Conservation (phyloP, 2,797 vertebrate species). For the Otolemur crassicaudatus region DNA sequence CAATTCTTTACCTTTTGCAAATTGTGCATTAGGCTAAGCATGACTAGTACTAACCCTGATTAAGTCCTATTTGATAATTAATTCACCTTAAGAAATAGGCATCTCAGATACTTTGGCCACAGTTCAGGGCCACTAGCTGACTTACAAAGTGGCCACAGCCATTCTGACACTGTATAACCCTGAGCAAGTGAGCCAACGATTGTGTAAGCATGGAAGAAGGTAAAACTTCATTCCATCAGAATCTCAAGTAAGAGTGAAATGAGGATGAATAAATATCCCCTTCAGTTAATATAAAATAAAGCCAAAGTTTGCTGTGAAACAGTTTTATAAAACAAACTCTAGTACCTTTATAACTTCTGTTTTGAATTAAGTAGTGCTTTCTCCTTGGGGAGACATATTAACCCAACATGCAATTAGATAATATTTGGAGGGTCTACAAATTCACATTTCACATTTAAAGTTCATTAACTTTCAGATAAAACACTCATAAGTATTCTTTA, state of each 20-base stretch:
- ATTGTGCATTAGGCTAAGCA: not conserved
- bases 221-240: not conserved
- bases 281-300: not conserved
- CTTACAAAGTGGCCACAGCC: not conserved
- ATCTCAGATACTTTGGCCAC: not conserved
- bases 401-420: not conserved
- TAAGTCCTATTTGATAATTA: not conserved
- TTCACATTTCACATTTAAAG: not conserved
- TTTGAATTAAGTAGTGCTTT: not conserved
- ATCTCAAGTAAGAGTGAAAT: not conserved
- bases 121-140: not conserved
- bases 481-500: not conserved
- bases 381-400: not conserved
- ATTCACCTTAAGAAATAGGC: not conserved
- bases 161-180: not conserved
- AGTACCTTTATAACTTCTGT: not conserved
- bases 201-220: not conserved
- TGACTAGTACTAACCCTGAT: not conserved
- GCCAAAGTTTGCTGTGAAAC: not conserved
- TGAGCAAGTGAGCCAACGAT: not conserved
- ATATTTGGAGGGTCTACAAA: conserved; percentile 23
- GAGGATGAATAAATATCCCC: not conserved
- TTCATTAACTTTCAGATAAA: conserved; percentile 11
- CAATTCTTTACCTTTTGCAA: not conserved
- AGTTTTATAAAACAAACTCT: conserved; percentile 3